Evolutionary conservation across 1,140 invertebrate species (phyloP).

Genomic region (Eueides isabella): DNA sequence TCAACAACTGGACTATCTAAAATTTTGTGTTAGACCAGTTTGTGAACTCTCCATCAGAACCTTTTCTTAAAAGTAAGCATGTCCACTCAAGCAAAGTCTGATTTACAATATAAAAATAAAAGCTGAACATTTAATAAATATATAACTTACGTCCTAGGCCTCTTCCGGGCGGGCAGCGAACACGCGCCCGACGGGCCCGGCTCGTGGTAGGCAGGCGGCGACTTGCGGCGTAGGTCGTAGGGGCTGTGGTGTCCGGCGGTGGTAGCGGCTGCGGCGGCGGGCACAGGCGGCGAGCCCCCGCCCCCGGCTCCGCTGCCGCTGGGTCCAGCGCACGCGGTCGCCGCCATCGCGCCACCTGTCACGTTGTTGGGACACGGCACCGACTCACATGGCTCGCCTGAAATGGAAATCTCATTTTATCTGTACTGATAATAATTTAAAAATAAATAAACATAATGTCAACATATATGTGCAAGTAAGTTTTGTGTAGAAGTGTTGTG

Average conservation of each 20-base stretch:
- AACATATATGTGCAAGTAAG: too few species aligned
- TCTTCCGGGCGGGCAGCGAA: constrained; percentile 90
- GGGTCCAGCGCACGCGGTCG: constrained; percentile 70
- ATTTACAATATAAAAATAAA: too few species aligned
- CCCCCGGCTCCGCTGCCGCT: constrained; percentile 68
- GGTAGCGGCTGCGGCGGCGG: constrained; percentile 72
- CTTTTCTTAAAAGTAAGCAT: too few species aligned
- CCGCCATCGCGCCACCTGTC: constrained; percentile 79
- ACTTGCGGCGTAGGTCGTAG: constrained; percentile 92
- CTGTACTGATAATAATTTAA: not conserved
- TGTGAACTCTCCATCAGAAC: too few species aligned
- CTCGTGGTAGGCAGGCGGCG: constrained; percentile 87
- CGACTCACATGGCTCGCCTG: constrained; percentile 88
- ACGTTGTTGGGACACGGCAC: constrained; percentile 88
- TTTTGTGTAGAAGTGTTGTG: too few species aligned
- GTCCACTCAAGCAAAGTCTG: too few species aligned
- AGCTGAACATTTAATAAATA: too few species aligned
- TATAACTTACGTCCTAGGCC: constrained; percentile 89
- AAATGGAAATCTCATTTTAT: constrained; percentile 41
- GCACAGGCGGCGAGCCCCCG: constrained; percentile 66
- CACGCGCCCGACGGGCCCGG: constrained; percentile 84
- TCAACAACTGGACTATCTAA: too few species aligned
- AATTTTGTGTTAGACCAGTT: too few species aligned
- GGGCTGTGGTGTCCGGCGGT: constrained; percentile 89
- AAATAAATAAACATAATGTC: too few species aligned